These are phyloP conservation scores for Plagodis dolabraria DNA, from an alignment of 2,888 invertebrate species.

Conservation along the genomic window DNA sequence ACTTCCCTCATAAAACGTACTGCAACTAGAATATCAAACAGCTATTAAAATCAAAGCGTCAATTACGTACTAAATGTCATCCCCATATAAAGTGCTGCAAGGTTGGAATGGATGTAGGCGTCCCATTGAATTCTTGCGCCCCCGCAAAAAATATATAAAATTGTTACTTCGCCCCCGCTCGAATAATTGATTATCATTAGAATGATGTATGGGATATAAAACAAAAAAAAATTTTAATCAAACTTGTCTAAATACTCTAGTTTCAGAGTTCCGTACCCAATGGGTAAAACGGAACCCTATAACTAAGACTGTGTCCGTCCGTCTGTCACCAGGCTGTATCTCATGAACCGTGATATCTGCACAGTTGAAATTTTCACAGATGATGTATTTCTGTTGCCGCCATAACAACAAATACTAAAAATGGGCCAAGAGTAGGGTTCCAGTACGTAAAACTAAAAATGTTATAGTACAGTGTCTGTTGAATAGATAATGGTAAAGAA, in stretches of 20 bases:
- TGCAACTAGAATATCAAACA: slow-evolving; percentile 37
- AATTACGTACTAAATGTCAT: slow-evolving; percentile 60
- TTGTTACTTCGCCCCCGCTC: slow-evolving; percentile 60
- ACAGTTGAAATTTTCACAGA: too few species aligned
- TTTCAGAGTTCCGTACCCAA: too few species aligned
- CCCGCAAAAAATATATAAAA: slow-evolving; percentile 61
- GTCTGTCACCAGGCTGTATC: too few species aligned
- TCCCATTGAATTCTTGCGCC: slow-evolving; percentile 66
- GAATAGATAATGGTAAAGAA: too few species aligned
- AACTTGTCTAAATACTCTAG: neutral
- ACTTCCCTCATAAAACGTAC: slow-evolving; percentile 22
- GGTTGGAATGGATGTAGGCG: slow-evolving; percentile 62
- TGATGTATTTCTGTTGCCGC: too few species aligned
- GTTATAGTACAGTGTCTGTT: too few species aligned
- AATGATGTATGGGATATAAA: slow-evolving; percentile 40
- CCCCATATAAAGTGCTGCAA: slow-evolving; percentile 66
- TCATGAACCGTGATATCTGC: too few species aligned
- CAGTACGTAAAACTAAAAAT: too few species aligned
- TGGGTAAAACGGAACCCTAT: too few species aligned
- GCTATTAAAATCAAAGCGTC: slow-evolving; percentile 63
- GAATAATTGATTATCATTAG: slow-evolving; percentile 40
- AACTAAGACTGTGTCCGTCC: too few species aligned
- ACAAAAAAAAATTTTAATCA: slow-evolving; percentile 27
- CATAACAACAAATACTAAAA: too few species aligned
- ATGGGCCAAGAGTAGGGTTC: too few species aligned